phyloP scores from a whole-genome alignment of 1,140 invertebrate genomes.

The Dendrolimus punctatus region DNA sequence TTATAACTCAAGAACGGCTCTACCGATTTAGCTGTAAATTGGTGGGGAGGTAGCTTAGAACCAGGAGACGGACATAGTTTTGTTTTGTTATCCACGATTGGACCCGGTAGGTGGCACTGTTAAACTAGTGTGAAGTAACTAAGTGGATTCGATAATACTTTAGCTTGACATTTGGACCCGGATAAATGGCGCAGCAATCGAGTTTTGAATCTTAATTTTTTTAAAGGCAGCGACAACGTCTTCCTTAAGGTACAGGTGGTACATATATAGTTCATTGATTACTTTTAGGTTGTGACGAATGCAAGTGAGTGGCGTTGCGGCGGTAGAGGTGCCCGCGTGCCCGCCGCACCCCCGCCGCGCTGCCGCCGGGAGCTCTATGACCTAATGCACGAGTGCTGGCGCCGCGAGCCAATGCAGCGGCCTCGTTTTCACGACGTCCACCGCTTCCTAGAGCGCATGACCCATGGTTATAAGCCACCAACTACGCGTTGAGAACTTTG shows the following conservation, averaged over 20 bases:
- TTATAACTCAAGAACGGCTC: too few relatives aligned
- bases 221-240: background rate
- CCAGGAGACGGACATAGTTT: too few relatives aligned
- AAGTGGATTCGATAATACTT: too few relatives aligned
- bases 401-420: conserved; percentile 85
- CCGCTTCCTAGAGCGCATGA: conserved; percentile 92
- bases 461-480: conserved; percentile 83
- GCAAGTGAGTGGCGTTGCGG: conserved; percentile 76
- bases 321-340: conserved; percentile 46
- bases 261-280: background rate
- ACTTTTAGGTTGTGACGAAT: conserved; percentile 78
- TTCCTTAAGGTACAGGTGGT: too few relatives aligned
- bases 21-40: too few relatives aligned
- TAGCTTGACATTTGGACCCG: too few relatives aligned
- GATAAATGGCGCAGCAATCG: too few relatives aligned
- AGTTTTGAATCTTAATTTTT: too few relatives aligned
- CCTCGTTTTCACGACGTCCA: conserved; percentile 94
- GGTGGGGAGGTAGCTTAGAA: too few relatives aligned
- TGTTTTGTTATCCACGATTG: too few relatives aligned
- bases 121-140: too few relatives aligned
- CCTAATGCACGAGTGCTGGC: conserved; percentile 96
- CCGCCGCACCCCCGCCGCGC: conserved; percentile 84
- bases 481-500: conserved; percentile 25
- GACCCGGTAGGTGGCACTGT: too few relatives aligned
- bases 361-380: conserved; percentile 94